phyloP scores from a whole-genome alignment of 2,888 invertebrate genomes.

The Ornithoptera priamus region DNA sequence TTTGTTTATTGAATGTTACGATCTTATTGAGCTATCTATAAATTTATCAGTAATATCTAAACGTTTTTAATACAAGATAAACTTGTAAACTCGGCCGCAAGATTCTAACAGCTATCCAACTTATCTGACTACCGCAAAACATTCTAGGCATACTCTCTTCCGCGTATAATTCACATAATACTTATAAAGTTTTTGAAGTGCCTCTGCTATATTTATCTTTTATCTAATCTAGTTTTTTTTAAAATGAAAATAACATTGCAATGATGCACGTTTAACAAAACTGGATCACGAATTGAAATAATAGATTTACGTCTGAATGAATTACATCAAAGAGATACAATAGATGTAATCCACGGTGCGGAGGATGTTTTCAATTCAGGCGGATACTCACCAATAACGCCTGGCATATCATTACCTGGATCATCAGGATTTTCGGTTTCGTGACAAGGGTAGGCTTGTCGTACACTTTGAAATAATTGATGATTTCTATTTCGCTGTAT shows the following conservation, averaged over 20 bases:
- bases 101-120: not conserved
- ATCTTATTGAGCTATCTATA: too few relatives aligned
- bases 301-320: too few relatives aligned
- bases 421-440: conserved; percentile 61
- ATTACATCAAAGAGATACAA: too few relatives aligned
- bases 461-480: conserved; percentile 56
- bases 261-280: too few relatives aligned
- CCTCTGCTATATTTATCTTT: not conserved
- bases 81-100: conserved; percentile 2
- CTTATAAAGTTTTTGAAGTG: not conserved
- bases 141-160: not conserved
- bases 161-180: conserved; percentile 3
- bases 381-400: too few relatives aligned
- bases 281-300: too few relatives aligned
- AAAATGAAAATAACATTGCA: too few relatives aligned
- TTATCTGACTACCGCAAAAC: not conserved
- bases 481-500: conserved; percentile 59
- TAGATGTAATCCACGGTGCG: too few relatives aligned
- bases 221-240: too few relatives aligned
- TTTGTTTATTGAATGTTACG: too few relatives aligned
- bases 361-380: too few relatives aligned
- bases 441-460: conserved; percentile 56
- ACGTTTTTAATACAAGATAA: conserved; percentile 1
- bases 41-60: conserved; percentile 1
- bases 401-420: conserved; percentile 49